Evolutionary conservation across 2,797 vertebrate species (phyloP).

Genomic region (Coilia nasus): DNA sequence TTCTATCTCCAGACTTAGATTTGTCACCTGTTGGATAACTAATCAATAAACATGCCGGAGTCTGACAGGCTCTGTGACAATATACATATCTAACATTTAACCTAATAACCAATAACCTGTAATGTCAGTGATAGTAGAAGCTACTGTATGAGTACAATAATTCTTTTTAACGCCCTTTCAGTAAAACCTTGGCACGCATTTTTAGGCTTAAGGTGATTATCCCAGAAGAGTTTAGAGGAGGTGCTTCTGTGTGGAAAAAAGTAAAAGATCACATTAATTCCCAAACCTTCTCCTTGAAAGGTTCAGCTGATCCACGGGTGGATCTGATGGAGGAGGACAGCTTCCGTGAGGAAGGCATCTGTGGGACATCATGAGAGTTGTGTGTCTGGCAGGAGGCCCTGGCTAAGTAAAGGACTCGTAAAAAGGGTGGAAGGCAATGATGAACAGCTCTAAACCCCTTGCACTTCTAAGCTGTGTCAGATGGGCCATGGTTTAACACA

Average conservation of each 20-base stretch:
- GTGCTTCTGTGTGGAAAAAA: background rate
- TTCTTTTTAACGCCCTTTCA: background rate
- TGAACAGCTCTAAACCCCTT: background rate
- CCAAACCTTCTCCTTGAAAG: background rate
- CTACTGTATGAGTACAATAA: background rate
- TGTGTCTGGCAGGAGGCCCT: background rate
- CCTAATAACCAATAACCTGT: too few species aligned
- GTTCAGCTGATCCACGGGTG: background rate
- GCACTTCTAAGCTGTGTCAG: conserved; percentile 7
- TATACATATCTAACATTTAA: background rate
- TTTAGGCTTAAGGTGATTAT: background rate
- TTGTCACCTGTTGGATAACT: background rate
- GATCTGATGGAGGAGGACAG: background rate
- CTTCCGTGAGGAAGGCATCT: conserved; percentile 12
- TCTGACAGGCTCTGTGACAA: background rate
- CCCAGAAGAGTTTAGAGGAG: background rate
- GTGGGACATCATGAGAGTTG: background rate
- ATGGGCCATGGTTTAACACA: conserved; percentile 22
- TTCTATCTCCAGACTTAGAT: background rate
- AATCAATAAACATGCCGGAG: background rate
- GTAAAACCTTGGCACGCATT: background rate
- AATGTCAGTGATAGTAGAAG: too few species aligned
- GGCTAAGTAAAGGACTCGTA: background rate
- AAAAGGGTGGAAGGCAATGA: background rate
- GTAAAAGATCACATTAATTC: background rate